Evolutionary conservation across 2,888 invertebrate species (phyloP), one percentile per base, ranked within the genome.

Genomic region (Flabesymbios commensalis): DNA sequence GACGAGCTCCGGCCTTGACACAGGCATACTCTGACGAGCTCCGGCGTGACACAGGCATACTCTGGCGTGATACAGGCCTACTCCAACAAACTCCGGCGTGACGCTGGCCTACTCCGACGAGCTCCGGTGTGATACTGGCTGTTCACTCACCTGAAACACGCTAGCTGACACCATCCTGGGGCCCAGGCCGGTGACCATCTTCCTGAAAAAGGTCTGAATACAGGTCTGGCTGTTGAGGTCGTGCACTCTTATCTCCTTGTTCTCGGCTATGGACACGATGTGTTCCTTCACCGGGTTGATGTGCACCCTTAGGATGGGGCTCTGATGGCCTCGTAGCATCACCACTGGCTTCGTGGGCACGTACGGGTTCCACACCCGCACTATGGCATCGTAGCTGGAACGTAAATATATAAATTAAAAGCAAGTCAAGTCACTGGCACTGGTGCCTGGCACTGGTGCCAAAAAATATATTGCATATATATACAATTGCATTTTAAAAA

Each of bases 351-450:
- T 88, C 53, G 84, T 83, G 1, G 90, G 87, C n/a, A 90, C 88
- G 77, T 90, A 90, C 0, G 91, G 88, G 81, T 90, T 91, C 92
- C 92, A 93, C 55, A 91, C 84, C 39, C 91, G 87, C 29, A 91
- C 86, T 55, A 86, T 77, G 71, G 89, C 89, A 81, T 93, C 93
- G 4, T 90, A 88, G 3, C 92, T n/a, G n/a, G n/a, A n/a, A n/a
- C n/a, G n/a, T n/a, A n/a, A n/a, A n/a, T n/a, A n/a, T n/a, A n/a
- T n/a, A n/a, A n/a, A n/a, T n/a, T n/a, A n/a, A n/a, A n/a, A n/a
- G n/a, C n/a, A n/a, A n/a, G n/a, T n/a, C n/a, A n/a, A n/a, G n/a
- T n/a, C n/a, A n/a, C n/a, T n/a, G n/a, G n/a, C n/a, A n/a, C n/a
- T n/a, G n/a, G n/a, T n/a, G n/a, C n/a, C n/a, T n/a, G n/a, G n/a